Evolutionary conservation across 2,888 invertebrate genomes (phyloP), one percentile per base, ranked within the genome.

Genomic region (Leptinotarsa juncta): DNA sequence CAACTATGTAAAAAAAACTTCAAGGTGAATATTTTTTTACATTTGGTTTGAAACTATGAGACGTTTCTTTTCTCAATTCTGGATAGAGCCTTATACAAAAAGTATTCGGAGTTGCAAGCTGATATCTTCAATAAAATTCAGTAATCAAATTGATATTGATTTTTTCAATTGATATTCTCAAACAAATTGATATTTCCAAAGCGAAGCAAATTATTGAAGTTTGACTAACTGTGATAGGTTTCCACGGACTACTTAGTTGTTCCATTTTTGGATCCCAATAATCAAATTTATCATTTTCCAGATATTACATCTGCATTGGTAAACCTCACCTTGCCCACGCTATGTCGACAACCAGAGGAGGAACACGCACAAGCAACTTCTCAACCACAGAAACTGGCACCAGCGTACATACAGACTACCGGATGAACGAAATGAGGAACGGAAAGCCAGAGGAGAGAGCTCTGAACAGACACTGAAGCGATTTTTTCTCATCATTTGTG

Each of bases 251-350:
- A 42, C 3, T 32, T 10, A 42, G 51, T 4, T 51, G 51, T 16
- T n/a, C 12, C 7, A 16, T 0, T 51, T 20, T 14, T 10, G 4
- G 7, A 66, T 3, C 15, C 18, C 3, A 66, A 14, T 66, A 18
- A 49, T 26, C 20, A 32, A 20, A 4, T 20, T 14, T 67, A 75
- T 75, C 73, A 53, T 75, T 78, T 83, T 84, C 20, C 84, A 86
- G 86, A 72, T 86, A 85, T 77, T 85, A 85, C 75, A 78, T 81
- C 55, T 83, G 84, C 74, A 82, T 81, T 65, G 86, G 86, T 70
- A 85, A 83, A 80, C 84, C 85, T 50, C 84, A 85, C 72, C 78
- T 85, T 77, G 86, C 85, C 51, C 83, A 83, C 67, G 80, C 84
- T 48, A 78, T 84, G 76, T 82, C 82, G 50, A 81, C 78, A 18